phyloP scores from a whole-genome alignment of 2,113 vertebrate species.

The Hypanus sabinus region DNA sequence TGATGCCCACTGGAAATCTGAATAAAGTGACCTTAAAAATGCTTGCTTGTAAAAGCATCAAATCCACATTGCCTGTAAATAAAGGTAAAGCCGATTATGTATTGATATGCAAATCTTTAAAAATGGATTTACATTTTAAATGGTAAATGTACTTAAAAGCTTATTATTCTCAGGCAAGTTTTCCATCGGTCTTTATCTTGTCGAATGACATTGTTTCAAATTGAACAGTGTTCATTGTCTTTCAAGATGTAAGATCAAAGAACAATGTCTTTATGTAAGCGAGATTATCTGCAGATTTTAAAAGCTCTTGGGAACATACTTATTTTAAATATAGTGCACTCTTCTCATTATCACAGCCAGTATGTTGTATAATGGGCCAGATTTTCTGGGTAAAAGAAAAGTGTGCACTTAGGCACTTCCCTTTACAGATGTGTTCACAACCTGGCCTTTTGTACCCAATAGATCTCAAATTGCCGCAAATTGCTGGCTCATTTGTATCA shows the following conservation, averaged over 20 bases:
- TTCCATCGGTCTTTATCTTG: not conserved
- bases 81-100: conserved; percentile 3
- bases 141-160: not conserved
- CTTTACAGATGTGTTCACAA: not conserved
- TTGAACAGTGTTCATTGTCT: not conserved
- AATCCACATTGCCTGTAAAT: conserved; percentile 25
- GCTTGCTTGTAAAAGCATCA: not conserved
- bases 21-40: conserved; percentile 5
- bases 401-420: too few species aligned
- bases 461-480: too few species aligned
- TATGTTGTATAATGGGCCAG: not conserved
- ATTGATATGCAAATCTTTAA: conserved; percentile 14
- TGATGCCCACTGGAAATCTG: not conserved
- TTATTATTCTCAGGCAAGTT: not conserved
- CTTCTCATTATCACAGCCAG: not conserved
- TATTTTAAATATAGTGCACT: not conserved
- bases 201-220: conserved; percentile 6
- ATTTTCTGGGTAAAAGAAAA: not conserved
- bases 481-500: not conserved
- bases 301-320: not conserved
- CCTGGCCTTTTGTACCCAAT: not conserved
- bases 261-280: not conserved
- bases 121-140: conserved; percentile 27
- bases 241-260: conserved; percentile 4
- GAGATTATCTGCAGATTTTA: not conserved